A percentile compares a stretch with the other conserved stretches of the same genome.
Evolutionary conservation across 2,888 invertebrate genomes (phyloP).

Genomic region (Harmothoe impar): DNA sequence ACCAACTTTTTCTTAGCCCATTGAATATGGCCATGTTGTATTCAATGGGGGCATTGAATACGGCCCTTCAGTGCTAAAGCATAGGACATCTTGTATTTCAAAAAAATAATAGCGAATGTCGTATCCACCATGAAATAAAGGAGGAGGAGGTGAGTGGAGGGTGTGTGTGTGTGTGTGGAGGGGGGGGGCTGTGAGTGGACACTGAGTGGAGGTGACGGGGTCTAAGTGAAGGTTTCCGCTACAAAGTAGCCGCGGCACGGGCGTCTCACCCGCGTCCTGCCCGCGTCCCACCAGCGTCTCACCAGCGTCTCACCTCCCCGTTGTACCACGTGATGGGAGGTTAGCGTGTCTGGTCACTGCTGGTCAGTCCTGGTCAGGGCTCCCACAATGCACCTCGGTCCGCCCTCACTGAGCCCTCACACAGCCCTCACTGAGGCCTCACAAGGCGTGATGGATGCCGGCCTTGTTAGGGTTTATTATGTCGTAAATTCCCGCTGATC

Average conservation of each 20-base stretch:
- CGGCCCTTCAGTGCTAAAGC: no score
- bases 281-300: no score
- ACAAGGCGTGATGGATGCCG: neutral
- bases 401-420: neutral
- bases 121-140: no score
- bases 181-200: neutral
- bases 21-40: no score
- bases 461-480: neutral
- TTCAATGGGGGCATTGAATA: no score
- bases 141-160: neutral
- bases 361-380: neutral
- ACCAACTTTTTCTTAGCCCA: no score
- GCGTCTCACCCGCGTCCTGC: neutral
- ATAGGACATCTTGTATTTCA: no score
- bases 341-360: neutral
- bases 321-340: neutral
- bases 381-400: neutral
- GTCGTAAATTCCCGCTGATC: neutral
- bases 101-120: no score
- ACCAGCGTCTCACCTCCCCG: neutral
- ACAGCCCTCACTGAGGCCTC: neutral
- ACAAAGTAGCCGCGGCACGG: constrained; percentile 9
- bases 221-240: constrained; percentile 38
- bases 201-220: constrained; percentile 20
- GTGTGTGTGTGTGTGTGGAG: neutral